Evolutionary conservation across 2,113 vertebrate genomes (phyloP), one percentile per base, ranked within the genome.

Genomic region (Alethe diademata): DNA sequence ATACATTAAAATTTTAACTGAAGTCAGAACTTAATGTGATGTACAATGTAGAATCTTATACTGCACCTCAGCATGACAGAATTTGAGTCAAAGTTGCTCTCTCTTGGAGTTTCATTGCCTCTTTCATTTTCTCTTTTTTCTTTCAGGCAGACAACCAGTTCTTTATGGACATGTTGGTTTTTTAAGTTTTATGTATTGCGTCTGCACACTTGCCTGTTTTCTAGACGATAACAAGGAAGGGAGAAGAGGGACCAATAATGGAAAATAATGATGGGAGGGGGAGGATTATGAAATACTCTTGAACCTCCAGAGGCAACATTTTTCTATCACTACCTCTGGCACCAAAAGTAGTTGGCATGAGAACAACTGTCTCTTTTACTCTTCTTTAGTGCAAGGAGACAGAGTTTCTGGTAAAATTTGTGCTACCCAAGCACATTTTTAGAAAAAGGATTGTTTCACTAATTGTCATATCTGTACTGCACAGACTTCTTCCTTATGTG

Each of bases 381-480:
- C 79, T 82, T 96, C 95, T 96, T 94, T 79, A 95, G 86, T 74
- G 75, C 75, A 95, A 94, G 85, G 85, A 96, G 82, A 94, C 91
- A 94, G 97, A 96, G 73, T 97, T 97, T 95, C 73, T 91, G 69
- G 93, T 97, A 93, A 97, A 94, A 95, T 90, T 97, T 97, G 85
- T 96, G 93, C 93, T 92, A 94, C 47, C 64, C 96, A 86, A 95
- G 90, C 78, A 96, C 96, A 91, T 93, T 80, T 70, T 47, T 10
- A 11, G 38, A 95, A 96, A 97, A 95, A 83, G 89, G 88, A 96
- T 96, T 97, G 88, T 97, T 97, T 97, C 92, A 95, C 86, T 93
- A 96, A 93, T 95, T 97, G 94, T 97, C 97, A 95, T 98, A 98
- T 98, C 97, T 97, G 65, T 91, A 51, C 90, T 73, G 94, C 79